Percentiles rank a stretch among this genome's conserved stretches.
These are phyloP conservation scores for Leptodirus hochenwartii DNA, from an alignment of 2,888 invertebrate genomes.

Conservation along the genomic window DNA sequence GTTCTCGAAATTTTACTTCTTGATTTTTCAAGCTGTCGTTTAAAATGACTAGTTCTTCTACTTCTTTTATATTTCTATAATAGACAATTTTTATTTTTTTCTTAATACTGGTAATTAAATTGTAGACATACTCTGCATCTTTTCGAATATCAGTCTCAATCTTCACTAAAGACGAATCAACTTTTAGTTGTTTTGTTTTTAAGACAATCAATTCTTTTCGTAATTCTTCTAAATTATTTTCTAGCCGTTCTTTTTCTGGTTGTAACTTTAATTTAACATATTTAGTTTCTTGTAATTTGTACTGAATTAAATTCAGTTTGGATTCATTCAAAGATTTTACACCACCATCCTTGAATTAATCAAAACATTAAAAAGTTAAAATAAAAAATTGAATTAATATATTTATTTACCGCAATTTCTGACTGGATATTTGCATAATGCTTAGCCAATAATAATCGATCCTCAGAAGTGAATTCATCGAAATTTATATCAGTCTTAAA, in stretches of 20 bases:
- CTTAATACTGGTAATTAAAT: constrained; percentile 5
- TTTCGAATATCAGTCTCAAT: constrained; percentile 16
- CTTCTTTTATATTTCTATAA: constrained; percentile 25
- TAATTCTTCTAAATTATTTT: neutral
- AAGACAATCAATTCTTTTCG: neutral
- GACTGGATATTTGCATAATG: constrained; percentile 57
- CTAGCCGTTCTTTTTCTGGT: too few species aligned
- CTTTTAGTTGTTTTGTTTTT: neutral
- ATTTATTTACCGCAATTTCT: constrained; percentile 44
- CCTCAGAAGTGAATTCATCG: constrained; percentile 35
- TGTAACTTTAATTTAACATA: too few species aligned
- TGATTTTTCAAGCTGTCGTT: constrained; percentile 55
- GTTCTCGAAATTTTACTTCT: constrained; percentile 54
- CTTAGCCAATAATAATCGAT: constrained; percentile 43
- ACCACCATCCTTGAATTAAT: constrained; percentile 19
- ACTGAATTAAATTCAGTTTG: too few species aligned
- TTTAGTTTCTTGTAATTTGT: too few species aligned
- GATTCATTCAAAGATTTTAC: constrained; percentile 20
- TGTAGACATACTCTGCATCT: constrained; percentile 31
- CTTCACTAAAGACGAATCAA: constrained; percentile 8
- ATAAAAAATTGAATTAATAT: neutral
- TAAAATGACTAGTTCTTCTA: constrained; percentile 42
- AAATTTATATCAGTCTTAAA: constrained; percentile 19
- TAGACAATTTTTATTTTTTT: constrained; percentile 2
- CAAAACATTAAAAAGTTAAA: constrained; percentile 2